Percentiles rank a stretch among this genome's conserved stretches.
phyloP scores from a whole-genome alignment of 1,140 invertebrate genomes.

The Galendromus occidentalis region DNA sequence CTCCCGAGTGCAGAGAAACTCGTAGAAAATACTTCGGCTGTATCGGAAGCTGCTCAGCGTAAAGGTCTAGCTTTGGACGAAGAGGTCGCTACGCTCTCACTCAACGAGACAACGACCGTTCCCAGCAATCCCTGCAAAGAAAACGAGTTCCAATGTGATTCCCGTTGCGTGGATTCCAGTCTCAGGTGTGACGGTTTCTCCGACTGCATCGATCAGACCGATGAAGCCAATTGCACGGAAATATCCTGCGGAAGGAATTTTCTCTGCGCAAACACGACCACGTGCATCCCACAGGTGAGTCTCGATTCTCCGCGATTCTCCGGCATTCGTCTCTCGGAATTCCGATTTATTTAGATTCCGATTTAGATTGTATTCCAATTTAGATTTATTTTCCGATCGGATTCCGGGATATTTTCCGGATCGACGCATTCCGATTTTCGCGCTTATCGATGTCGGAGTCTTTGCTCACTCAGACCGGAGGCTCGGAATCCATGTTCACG shows the following conservation, averaged over 20 bases:
- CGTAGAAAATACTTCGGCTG: background rate
- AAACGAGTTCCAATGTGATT: background rate
- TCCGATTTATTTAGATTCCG: too few relatives aligned
- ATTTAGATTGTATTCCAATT: too few relatives aligned
- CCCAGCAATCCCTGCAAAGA: background rate
- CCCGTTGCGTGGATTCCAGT: background rate
- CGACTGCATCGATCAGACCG: background rate
- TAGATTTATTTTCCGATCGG: too few relatives aligned
- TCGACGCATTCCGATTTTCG: too few relatives aligned
- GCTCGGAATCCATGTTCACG: too few relatives aligned
- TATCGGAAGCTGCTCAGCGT: background rate
- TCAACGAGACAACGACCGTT: background rate
- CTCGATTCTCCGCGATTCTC: too few relatives aligned
- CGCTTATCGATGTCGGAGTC: too few relatives aligned
- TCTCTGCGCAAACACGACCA: constrained; percentile 1
- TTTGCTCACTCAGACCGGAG: too few relatives aligned
- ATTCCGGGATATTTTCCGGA: too few relatives aligned
- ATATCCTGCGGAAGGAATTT: background rate
- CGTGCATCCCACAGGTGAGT: background rate
- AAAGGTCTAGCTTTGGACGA: background rate
- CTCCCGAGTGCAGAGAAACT: background rate
- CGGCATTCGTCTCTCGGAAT: too few relatives aligned
- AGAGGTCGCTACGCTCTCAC: background rate
- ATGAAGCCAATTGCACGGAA: background rate
- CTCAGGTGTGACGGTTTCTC: background rate